Evolutionary conservation across 1,140 invertebrate genomes (phyloP), one percentile per base, ranked within the genome.

Genomic region (Maconellicoccus hirsutus): DNA sequence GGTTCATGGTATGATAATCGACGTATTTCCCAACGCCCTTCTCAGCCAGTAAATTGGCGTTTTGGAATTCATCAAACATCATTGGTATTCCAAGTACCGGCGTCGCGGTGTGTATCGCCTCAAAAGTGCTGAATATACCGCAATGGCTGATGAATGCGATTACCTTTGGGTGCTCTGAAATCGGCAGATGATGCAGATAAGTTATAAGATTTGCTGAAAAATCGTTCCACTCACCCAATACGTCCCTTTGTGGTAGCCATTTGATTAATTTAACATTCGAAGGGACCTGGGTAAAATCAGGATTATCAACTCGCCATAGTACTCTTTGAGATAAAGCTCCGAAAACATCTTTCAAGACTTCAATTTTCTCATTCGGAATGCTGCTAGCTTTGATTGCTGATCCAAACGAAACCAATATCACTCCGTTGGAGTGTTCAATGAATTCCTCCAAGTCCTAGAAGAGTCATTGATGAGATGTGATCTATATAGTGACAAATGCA

Each of bases 341-440:
- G 26, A 75, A 70, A 12, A 38, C 70, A 29, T 70, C 23, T 0
- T 52, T 29, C 26, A 73, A 72, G 4, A 66, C 19, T 71, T 63
- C 61, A 22, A 66, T 23, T 23, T 70, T 71, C 26, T 39, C 22
- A 1, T 14, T 14, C 7, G 73, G 42, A 7, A 70, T 33, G 21
- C 69, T 69, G 14, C 59, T 38, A 21, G 70, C 69, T 26, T 19
- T 29, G 10, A 71, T 61, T 12, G 69, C 61, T 29, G 86, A 84
- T 0, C 87, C 87, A 73, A 89, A 81, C 38, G 84, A 86, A 77
- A 88, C 87, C 73, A 86, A 86, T 39, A 89, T 84, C 1, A 86
- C 83, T 0, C 87, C 87, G 39, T 85, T 75, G n/a, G 77, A 74
- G 27, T 80, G 78, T 71, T 85, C 82, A 10, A 89, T 74, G 74